phyloP scores from a whole-genome alignment of 2,888 invertebrate species.

The Chrysodeixis includens region DNA sequence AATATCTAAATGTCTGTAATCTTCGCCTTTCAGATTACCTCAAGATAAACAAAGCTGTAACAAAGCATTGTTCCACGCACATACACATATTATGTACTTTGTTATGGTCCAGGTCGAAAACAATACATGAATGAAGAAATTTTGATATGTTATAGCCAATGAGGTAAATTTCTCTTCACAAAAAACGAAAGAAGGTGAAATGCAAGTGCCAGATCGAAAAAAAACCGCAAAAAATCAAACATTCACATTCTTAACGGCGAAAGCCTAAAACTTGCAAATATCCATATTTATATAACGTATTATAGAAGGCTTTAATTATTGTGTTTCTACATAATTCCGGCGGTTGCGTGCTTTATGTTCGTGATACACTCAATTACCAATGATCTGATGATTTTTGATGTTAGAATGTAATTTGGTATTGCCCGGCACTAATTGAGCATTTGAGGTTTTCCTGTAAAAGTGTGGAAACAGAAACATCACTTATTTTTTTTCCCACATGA shows the following conservation, averaged over 20 bases:
- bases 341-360: constrained; percentile 3
- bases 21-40: too few relatives aligned
- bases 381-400: constrained; percentile 3
- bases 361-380: constrained; percentile 6
- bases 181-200: not conserved
- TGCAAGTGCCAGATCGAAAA: not conserved
- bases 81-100: too few relatives aligned
- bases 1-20: too few relatives aligned
- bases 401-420: not conserved
- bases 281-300: constrained; percentile 5
- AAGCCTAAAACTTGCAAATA: not conserved
- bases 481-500: too few relatives aligned
- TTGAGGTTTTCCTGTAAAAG: too few relatives aligned
- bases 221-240: not conserved
- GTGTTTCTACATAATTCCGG: not conserved
- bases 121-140: too few relatives aligned
- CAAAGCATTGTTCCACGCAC: too few relatives aligned
- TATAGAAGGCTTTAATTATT: not conserved
- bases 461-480: too few relatives aligned
- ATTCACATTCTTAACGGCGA: not conserved
- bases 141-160: too few relatives aligned
- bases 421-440: not conserved
- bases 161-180: not conserved
- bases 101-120: too few relatives aligned
- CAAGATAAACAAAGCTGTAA: too few relatives aligned